phyloP scores from a whole-genome alignment of 37 sponge, comb jelly and placozoan species.

The Eunapius fragilis region DNA sequence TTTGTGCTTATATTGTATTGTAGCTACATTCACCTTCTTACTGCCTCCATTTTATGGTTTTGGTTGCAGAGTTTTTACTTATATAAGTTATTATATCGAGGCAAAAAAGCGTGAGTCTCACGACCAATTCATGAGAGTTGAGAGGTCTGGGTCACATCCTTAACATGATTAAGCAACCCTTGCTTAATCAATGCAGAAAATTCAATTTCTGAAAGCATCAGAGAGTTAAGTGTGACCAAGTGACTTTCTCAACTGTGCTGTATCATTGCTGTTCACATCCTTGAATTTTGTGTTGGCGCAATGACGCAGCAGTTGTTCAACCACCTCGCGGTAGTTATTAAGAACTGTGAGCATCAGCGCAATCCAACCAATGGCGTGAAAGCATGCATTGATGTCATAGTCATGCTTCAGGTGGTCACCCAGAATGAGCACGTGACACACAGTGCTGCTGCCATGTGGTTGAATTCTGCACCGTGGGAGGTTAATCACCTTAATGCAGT shows the following conservation, averaged over 20 bases:
- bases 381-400: constrained; percentile 28
- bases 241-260: constrained; percentile 32
- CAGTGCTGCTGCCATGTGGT: constrained; percentile 85
- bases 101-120: no score
- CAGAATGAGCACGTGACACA: constrained; percentile 64
- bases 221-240: constrained; percentile 24
- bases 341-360: constrained; percentile 82
- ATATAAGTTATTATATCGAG: no score
- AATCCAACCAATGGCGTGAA: constrained; percentile 54
- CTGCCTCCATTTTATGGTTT: no score
- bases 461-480: no score
- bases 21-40: no score
- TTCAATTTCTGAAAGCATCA: constrained; percentile 24
- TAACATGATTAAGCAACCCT: constrained; percentile 35
- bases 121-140: no score
- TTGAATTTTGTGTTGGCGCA: constrained; percentile 51
- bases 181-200: constrained; percentile 59
- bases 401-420: constrained; percentile 49
- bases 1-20: no score
- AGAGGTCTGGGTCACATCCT: no score
- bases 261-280: constrained; percentile 32
- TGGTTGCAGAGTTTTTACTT: no score
- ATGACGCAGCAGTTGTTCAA: constrained; percentile 47
- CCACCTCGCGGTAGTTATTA: constrained; percentile 62
- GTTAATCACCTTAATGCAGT: no score